Percentiles rank a stretch among this genome's conserved stretches.
phyloP scores from a whole-genome alignment of 2,888 invertebrate species.

The Hybos culiciformis region DNA sequence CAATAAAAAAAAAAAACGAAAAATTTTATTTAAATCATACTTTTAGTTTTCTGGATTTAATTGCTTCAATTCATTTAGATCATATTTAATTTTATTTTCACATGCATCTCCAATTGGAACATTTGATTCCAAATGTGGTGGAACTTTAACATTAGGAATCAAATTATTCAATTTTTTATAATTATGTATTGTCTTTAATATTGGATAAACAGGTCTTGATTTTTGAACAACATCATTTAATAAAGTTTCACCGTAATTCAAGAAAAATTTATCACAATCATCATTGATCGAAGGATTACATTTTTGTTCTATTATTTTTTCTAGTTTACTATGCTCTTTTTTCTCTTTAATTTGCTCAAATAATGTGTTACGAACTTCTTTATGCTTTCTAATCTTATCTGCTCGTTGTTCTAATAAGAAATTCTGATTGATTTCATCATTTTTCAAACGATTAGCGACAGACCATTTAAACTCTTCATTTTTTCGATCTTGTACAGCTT shows the following conservation, averaged over 20 bases:
- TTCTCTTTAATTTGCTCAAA: slow-evolving; percentile 19
- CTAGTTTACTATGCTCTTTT: slow-evolving; percentile 9
- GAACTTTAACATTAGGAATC: slow-evolving; percentile 20
- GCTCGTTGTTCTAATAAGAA: slow-evolving; percentile 20
- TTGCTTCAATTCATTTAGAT: slow-evolving; percentile 11
- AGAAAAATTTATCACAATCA: slow-evolving; percentile 26
- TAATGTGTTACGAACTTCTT: slow-evolving; percentile 8
- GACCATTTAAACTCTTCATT: slow-evolving; percentile 20
- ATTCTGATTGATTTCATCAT: slow-evolving; percentile 20
- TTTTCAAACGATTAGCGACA: slow-evolving; percentile 25
- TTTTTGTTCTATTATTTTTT: slow-evolving; percentile 13
- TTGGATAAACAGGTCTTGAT: slow-evolving; percentile 27
- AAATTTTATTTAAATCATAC: no score
- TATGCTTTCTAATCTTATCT: slow-evolving; percentile 18
- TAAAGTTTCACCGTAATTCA: slow-evolving; percentile 22
- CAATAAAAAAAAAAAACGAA: no score
- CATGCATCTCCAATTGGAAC: slow-evolving; percentile 22
- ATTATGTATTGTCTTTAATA: slow-evolving; percentile 22
- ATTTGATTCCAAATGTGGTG: slow-evolving; percentile 24
- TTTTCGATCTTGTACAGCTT: slow-evolving; percentile 16
- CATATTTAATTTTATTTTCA: slow-evolving; percentile 10
- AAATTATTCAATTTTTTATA: slow-evolving; percentile 26
- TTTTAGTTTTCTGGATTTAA: no score
- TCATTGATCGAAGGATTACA: slow-evolving; percentile 17
- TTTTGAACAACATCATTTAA: slow-evolving; percentile 24